Base-by-base conservation (phyloP, 2,113 vertebrate species). In the Scytalopus superciliaris region DNA sequence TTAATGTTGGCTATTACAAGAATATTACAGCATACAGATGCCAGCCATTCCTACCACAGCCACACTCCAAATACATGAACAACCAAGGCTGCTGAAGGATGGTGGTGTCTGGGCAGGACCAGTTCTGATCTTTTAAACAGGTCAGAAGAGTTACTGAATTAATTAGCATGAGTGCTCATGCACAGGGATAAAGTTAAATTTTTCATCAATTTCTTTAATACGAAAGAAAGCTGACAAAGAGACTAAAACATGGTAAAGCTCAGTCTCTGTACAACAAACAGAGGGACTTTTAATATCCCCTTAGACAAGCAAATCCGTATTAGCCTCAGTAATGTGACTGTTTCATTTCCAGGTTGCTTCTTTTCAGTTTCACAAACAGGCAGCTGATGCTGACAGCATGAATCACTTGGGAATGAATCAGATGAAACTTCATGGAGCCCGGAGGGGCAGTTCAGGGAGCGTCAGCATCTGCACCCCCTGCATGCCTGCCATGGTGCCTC, bases 1-100 rank as follows among this genome's bases (percentile, higher is more conserved):
- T 94, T 96, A 96, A 96, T 69, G 97, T 97, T 97, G 90, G 95
- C 97, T 97, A 95, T 94, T 90, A 85, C 91, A 89, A 60, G 96
- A 95, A 96, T 72, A 89, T 92, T 97, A 93, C 64, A 31, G 97
- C 93, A 78, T 74, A 86, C 31, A 68, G 95, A 94, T 82, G 84
- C 91, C n/a, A 91, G 95, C 92, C 45, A 31, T 37, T 77, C 19
- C 60, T 62, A 12, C 62, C 8, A 7, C 1, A 75, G 80, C 77
- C 66, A 15, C 0, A 6, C 44, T 70, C 30, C 8, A 8, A 49
- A 39, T 2, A 49, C 53, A 8, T 0, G 35, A 60, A 21, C 10
- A 7, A 6, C 72, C 1, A 1, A 49, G 52, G 64, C 15, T 49
- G 47, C 79, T 8, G 60, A 77, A 27, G 47, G 70, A 18, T 6